Base-by-base conservation (phyloP, 2,888 invertebrate species). In the Tachystola acroxantha region DNA sequence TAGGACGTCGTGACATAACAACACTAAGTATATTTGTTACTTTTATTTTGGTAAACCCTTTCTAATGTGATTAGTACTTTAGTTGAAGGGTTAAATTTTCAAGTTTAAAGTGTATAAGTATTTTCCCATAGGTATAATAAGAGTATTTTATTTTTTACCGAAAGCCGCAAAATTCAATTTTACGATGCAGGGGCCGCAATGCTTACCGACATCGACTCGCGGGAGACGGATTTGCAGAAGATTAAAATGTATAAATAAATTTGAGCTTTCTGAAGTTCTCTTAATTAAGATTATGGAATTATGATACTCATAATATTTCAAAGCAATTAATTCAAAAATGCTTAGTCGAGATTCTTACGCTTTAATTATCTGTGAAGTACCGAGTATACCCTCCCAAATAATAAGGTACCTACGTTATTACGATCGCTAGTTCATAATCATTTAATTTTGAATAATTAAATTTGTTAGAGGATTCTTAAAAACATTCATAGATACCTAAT, bases 251-350 rank as follows among this genome's bases (percentile, higher is more conserved):
- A 60, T 71, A 77, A 16, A 16, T 16, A 16, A n/a, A 81, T 77
- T 78, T 73, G 65, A 68, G 57, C 68, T 68, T 64, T 56, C 69
- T 64, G 64, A 78, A 81, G 66, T 77, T 72, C 71, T 76, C 76
- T 74, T 78, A 80, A 85, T 85, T 82, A 80, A 80, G 78, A 82
- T 85, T 80, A 81, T 70, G 64, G 73, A 75, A 84, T 84, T 78
- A 80, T 79, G 76, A 77, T 82, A 80, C 81, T 81, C 72, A 68
- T 78, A 71, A 81, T 76, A 73, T 81, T 81, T 72, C 54, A 66
- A 63, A 81, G 78, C 75, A 82, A 84, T 84, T 84, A 81, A 77
- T 76, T 74, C 67, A 64, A 73, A 77, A 76, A 75, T 71, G 66
- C 69, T 68, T 61, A 52, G 57, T 52, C 44, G 57, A 64, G 63